Conservation (phyloP, 2,113 vertebrate species). For the Eulemur rufifrons region DNA sequence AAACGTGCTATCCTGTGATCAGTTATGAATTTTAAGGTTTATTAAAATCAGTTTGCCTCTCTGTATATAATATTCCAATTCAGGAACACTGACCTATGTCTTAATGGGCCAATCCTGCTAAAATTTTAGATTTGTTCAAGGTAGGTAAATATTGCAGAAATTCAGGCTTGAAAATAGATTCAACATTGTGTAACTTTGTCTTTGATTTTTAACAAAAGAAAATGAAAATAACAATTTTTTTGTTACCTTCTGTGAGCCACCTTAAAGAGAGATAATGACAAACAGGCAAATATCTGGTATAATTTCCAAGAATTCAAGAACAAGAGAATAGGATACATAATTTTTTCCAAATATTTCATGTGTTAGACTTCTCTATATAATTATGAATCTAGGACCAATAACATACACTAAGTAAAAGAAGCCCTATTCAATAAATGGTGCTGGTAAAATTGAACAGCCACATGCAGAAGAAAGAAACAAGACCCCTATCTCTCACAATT, state of each 20-base stretch:
- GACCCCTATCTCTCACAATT: no score
- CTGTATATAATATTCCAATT: background rate
- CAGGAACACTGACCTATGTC: background rate
- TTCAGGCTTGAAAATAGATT: background rate
- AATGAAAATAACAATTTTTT: background rate
- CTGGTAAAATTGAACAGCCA: no score
- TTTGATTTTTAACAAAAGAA: background rate
- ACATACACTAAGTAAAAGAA: no score
- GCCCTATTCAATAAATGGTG: no score
- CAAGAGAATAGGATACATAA: background rate
- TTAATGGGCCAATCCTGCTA: background rate
- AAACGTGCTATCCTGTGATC: background rate
- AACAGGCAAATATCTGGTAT: background rate
- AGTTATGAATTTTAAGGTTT: background rate
- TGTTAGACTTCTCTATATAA: background rate
- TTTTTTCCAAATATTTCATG: background rate
- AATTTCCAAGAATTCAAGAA: background rate
- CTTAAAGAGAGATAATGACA: background rate
- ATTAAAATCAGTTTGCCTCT: background rate
- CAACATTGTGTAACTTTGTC: background rate
- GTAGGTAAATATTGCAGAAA: background rate
- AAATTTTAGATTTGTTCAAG: background rate
- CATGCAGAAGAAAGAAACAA: no score
- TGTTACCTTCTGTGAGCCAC: background rate
- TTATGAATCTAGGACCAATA: background rate